These are phyloP conservation scores for Micropoecilia bifurca DNA, from an alignment of 2,797 vertebrate genomes.

Conservation along the genomic window DNA sequence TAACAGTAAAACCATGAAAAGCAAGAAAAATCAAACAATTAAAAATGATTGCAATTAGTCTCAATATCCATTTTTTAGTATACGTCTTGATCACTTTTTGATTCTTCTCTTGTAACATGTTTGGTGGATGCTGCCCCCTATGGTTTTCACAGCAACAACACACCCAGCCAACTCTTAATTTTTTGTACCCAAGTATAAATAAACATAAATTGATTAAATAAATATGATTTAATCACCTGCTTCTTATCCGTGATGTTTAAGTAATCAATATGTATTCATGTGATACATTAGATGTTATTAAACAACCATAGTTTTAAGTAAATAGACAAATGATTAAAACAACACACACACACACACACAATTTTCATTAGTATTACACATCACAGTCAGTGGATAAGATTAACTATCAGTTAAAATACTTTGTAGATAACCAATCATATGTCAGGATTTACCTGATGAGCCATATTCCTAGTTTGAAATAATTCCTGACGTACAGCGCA, in stretches of 20 bases:
- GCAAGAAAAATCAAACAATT: conserved; percentile 23
- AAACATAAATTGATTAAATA: not conserved
- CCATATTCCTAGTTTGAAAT: not conserved
- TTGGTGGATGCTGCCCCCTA: conserved; percentile 69
- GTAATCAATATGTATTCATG: not conserved
- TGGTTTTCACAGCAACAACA: conserved; percentile 45
- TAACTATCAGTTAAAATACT: not conserved
- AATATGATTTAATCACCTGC: conserved; percentile 15
- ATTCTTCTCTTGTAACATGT: conserved; percentile 11
- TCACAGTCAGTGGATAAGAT: not conserved
- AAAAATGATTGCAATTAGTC: not conserved
- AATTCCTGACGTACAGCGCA: not conserved
- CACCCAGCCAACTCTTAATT: conserved; percentile 12
- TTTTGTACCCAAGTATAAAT: not conserved
- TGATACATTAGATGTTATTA: not conserved
- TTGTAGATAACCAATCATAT: not conserved
- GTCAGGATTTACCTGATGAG: not conserved
- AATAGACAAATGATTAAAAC: not conserved
- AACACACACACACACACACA: not conserved
- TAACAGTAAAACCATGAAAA: conserved; percentile 34
- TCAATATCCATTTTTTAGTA: not conserved
- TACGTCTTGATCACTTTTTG: not conserved
- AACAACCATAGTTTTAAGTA: not conserved
- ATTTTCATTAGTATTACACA: not conserved
- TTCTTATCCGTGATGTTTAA: not conserved